Percentiles rank a stretch among this genome's conserved stretches.
Conservation (phyloP, 2,797 vertebrate genomes). For the Crocodylus rhombifer region DNA sequence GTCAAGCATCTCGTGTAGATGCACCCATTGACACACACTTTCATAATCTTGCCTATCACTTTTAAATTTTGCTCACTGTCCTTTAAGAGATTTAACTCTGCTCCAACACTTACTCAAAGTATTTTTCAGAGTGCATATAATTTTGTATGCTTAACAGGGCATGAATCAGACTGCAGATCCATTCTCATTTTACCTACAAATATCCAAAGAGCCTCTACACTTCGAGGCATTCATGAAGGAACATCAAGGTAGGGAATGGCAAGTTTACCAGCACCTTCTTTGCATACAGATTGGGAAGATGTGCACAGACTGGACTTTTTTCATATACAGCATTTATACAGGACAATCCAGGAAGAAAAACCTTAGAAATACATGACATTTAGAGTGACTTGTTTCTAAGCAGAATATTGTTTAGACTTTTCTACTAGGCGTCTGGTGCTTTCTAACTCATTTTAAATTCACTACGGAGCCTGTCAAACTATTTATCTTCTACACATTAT, state of each 20-base stretch:
- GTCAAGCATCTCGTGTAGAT: too few relatives aligned
- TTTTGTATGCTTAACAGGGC: neutral
- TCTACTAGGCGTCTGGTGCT: neutral
- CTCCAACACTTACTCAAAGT: neutral
- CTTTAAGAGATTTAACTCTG: neutral
- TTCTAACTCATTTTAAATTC: slow-evolving; percentile 51
- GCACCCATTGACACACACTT: neutral
- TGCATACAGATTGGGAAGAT: neutral
- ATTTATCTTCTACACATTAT: neutral
- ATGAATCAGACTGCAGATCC: accelerated
- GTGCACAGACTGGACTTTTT: neutral
- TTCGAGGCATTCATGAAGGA: neutral
- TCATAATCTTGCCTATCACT: neutral
- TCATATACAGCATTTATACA: neutral
- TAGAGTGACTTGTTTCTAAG: neutral
- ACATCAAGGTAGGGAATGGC: neutral
- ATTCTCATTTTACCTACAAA: neutral
- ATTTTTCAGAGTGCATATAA: neutral
- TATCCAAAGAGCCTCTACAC: neutral
- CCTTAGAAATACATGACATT: neutral
- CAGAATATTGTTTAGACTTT: neutral
- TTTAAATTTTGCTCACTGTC: neutral
- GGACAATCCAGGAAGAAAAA: neutral
- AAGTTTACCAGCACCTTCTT: neutral
- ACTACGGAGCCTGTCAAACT: slow-evolving; percentile 28